Percentiles rank a stretch among this genome's conserved stretches.
Evolutionary conservation across 64 coral and sea anemone species (phyloP).

Genomic region (Anthopleura sola): DNA sequence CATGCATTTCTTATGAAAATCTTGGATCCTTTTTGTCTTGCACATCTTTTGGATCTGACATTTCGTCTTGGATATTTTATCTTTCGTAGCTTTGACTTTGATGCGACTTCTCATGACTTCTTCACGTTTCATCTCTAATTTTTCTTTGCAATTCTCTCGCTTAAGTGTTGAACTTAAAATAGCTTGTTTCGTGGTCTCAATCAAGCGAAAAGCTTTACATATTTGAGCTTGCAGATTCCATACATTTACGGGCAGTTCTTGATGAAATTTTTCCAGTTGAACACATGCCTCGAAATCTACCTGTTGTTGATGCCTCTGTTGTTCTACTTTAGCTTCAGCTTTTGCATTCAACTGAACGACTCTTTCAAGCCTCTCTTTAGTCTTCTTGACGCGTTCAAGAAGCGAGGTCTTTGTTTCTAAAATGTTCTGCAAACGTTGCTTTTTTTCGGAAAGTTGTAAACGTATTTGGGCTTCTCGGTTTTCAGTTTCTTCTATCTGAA

Average conservation of each 20-base stretch:
- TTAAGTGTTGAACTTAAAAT: background rate
- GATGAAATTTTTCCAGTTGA: background rate
- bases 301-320: background rate
- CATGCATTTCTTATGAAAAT: conserved; percentile 7
- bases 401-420: background rate
- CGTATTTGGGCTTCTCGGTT: background rate
- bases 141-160: background rate
- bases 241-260: background rate
- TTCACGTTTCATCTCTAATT: background rate
- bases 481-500: background rate
- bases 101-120: background rate
- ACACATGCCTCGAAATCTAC: background rate
- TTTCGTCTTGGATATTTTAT: background rate
- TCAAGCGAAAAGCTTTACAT: conserved; percentile 1
- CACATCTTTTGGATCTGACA: background rate
- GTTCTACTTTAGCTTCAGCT: background rate
- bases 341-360: background rate
- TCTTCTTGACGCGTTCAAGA: background rate
- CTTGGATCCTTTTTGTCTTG: background rate
- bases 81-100: background rate
- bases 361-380: background rate
- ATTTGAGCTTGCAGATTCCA: conserved; percentile 14
- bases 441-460: background rate
- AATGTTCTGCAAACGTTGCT: background rate
- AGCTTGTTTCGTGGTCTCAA: background rate